Percentiles rank a stretch among this genome's conserved stretches.
phyloP scores from a whole-genome alignment of 2,888 invertebrate species.

The Dermolepida albohirtum region DNA sequence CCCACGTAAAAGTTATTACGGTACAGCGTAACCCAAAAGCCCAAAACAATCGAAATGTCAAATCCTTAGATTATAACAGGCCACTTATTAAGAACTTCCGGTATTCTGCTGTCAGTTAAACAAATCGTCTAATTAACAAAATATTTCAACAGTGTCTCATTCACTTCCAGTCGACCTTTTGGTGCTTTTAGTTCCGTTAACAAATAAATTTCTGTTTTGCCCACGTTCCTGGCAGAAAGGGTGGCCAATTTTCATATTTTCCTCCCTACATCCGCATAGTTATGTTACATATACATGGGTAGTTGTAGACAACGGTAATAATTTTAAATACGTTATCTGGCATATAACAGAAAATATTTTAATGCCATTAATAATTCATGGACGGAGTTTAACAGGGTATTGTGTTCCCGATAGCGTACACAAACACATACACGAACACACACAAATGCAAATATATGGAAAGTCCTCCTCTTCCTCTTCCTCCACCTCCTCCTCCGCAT shows the following conservation, averaged over 20 bases:
- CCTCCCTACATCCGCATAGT: background rate
- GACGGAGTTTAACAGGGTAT: conserved; percentile 20
- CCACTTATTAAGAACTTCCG: background rate
- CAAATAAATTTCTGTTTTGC: conserved; percentile 15
- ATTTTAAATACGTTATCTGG: conserved; percentile 26
- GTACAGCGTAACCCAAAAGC: too few relatives aligned
- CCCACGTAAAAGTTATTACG: too few relatives aligned
- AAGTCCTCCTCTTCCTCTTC: background rate
- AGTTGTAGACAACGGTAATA: conserved; percentile 24
- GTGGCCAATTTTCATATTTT: conserved; percentile 21
- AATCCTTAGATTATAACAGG: conserved; percentile 1
- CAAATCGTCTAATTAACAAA: conserved; percentile 27
- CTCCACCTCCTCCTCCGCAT: background rate
- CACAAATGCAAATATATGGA: conserved; percentile 14
- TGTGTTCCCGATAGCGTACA: conserved; percentile 15
- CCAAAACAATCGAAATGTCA: background rate
- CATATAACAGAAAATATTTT: conserved; percentile 5
- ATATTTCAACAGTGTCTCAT: conserved; percentile 19
- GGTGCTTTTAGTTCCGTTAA: background rate
- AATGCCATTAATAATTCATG: conserved; percentile 26
- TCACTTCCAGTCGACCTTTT: background rate
- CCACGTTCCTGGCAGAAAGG: background rate
- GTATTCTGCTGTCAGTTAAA: conserved; percentile 3
- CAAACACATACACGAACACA: background rate
- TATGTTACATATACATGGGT: too few relatives aligned